phyloP scores from a whole-genome alignment of 2,113 vertebrate species.

The Eulemur rufifrons region DNA sequence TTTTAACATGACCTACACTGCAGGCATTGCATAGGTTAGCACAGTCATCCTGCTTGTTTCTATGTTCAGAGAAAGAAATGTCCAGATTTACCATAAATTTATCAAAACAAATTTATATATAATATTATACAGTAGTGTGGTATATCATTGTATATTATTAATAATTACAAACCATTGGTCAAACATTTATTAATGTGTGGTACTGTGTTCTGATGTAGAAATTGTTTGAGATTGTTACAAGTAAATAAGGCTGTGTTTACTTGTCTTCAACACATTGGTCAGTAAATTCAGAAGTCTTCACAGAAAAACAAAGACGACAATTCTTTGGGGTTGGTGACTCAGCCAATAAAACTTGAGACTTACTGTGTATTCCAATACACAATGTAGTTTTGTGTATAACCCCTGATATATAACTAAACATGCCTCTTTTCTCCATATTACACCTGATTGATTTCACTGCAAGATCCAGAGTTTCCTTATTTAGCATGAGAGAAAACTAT shows the following conservation, averaged over 20 bases:
- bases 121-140: background rate
- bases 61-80: constrained; percentile 8
- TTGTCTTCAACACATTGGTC: background rate
- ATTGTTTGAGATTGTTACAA: background rate
- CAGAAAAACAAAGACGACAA: background rate
- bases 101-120: background rate
- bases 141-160: background rate
- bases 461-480: background rate
- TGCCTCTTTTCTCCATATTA: background rate
- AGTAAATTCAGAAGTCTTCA: background rate
- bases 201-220: background rate
- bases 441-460: background rate
- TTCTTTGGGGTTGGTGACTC: background rate
- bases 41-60: constrained; percentile 6
- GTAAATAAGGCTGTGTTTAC: background rate
- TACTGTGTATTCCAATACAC: background rate
- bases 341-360: background rate
- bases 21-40: constrained; percentile 18
- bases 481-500: background rate
- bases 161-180: background rate
- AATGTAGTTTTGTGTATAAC: background rate
- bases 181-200: background rate
- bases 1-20: constrained; percentile 62
- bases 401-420: background rate
- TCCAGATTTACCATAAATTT: background rate